phyloP scores from a whole-genome alignment of 2,797 vertebrate genomes.

The Peromyscus aztecus region DNA sequence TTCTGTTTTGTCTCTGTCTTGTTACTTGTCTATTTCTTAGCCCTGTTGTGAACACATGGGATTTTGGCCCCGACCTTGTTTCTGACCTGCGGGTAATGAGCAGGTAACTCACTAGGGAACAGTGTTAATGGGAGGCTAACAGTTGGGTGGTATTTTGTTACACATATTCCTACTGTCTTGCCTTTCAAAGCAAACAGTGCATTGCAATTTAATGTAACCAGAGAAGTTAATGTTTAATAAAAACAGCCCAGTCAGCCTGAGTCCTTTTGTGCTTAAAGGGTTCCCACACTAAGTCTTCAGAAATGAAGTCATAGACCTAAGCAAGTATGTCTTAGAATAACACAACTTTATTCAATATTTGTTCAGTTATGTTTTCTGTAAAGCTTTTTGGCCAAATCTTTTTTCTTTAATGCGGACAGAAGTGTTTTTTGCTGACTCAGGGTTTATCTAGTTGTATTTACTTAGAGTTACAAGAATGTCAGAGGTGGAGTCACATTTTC shows the following conservation, averaged over 20 bases:
- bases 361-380: constrained; percentile 44
- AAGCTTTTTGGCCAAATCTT: constrained; percentile 9
- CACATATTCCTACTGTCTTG: constrained; percentile 46
- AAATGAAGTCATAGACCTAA: constrained; percentile 39
- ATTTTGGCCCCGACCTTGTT: neutral
- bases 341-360: constrained; percentile 3
- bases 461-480: constrained; percentile 66
- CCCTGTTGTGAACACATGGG: neutral
- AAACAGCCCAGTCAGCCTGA: constrained; percentile 23
- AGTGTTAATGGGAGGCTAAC: neutral
- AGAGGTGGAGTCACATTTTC: constrained; percentile 67
- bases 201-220: constrained; percentile 67
- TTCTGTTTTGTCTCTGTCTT: constrained; percentile 8
- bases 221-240: constrained; percentile 70
- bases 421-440: constrained; percentile 57
- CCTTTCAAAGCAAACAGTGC: constrained; percentile 50
- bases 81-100: neutral
- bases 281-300: neutral
- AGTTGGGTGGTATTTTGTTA: constrained; percentile 60
- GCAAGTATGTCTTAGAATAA: constrained; percentile 60
- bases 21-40: constrained; percentile 16
- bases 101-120: constrained; percentile 12
- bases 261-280: constrained; percentile 17
- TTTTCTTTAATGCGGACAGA: constrained; percentile 37
- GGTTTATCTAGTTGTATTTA: constrained; percentile 58